Base-by-base conservation (phyloP, 1,140 invertebrate species). In the Drosophila parabipectinata region DNA sequence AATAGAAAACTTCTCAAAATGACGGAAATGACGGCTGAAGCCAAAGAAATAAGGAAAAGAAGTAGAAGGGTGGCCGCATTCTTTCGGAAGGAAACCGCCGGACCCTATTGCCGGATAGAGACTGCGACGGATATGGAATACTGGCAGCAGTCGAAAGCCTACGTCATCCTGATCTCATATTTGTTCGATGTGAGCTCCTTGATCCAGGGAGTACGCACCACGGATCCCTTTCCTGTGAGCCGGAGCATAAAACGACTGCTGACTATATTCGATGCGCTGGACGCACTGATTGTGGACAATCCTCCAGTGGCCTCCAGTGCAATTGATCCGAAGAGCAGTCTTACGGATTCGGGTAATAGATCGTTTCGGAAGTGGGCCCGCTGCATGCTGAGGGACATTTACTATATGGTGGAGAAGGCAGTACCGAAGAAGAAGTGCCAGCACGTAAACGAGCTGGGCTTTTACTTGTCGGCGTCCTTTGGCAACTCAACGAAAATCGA, bases 391-490 rank as follows among this genome's bases (percentile, higher is more conserved):
- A 67, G 69, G n/a, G 32, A 52, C 10, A 74, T 88, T 4, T 82
- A 68, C 45, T 14, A 44, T 6, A 34, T 68, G 47, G 41, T 85
- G 21, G 79, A 79, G 44, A n/a, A n/a, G 8, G 74, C 60, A 10
- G 7, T 87, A 41, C 62, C 83, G 1, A 1, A 0, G 0, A 30
- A 34, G 4, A 78, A 72, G 7, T 87, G 83, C 26, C 15, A 30
- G 1, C 15, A 79, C 24, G 44, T 88, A 6, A 56, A 53, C 7
- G 83, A 87, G 5, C 39, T 87, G 62, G 83, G 69, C 0, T 61
- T 68, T 3, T 87, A 88, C 59, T 12, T 87, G 24, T 51, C 52
- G 15, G 24, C 55, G 3, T 48, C 79, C 7, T 87, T 87, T 52
- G 82, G 82, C 18, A 76, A 52, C 18, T 39, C 41, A 5, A 54